These are phyloP conservation scores for Carpatolechia fugitivella DNA, from an alignment of 2,888 invertebrate genomes.

Conservation along the genomic window DNA sequence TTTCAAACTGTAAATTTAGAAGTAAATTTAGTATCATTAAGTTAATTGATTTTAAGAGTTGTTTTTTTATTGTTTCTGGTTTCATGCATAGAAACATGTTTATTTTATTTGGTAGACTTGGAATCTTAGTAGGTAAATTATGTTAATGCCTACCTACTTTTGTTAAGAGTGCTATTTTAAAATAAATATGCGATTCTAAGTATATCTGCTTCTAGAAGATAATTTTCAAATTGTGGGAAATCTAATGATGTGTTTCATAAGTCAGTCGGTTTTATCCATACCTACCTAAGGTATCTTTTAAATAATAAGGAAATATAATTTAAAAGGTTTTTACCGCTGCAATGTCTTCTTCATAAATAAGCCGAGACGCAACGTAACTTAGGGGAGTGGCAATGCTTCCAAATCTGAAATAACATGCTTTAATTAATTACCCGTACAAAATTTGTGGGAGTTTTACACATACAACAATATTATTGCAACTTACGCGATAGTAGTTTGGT, in stretches of 20 bases:
- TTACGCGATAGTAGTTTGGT: constrained; percentile 37
- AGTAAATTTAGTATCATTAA: background rate
- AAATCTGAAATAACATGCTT: constrained; percentile 34
- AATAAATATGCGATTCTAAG: too few relatives aligned
- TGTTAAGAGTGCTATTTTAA: too few relatives aligned
- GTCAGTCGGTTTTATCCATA: too few relatives aligned
- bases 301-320: background rate
- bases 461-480: constrained; percentile 15
- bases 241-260: too few relatives aligned
- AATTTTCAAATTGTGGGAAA: too few relatives aligned
- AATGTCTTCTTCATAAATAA: constrained; percentile 53
- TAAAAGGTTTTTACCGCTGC: constrained; percentile 36
- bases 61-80: too few relatives aligned
- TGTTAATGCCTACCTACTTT: too few relatives aligned
- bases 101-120: too few relatives aligned
- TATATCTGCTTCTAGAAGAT: too few relatives aligned
- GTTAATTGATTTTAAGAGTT: background rate
- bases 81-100: too few relatives aligned
- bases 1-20: constrained; percentile 41
- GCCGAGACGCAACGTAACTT: constrained; percentile 48
- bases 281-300: background rate
- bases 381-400: constrained; percentile 48
- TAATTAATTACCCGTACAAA: background rate
- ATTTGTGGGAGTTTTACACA: too few relatives aligned
- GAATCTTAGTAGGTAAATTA: too few relatives aligned